phyloP scores from a whole-genome alignment of 2,888 invertebrate species.

The Sarcophaga variegata region DNA sequence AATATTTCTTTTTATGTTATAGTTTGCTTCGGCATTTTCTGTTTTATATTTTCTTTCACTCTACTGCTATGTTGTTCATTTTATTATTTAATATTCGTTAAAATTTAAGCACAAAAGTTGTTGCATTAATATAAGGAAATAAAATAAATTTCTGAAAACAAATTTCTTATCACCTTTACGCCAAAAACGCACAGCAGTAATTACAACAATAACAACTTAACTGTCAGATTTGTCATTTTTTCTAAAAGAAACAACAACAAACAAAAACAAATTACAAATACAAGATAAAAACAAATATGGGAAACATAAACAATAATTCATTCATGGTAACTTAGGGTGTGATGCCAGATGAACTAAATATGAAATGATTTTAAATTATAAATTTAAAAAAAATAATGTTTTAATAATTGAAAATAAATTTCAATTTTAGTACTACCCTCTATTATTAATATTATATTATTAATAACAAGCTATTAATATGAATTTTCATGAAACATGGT shows the following conservation, averaged over 20 bases:
- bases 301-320: constrained; percentile 20
- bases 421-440: too few relatives aligned
- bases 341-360: constrained; percentile 26
- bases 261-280: constrained; percentile 25
- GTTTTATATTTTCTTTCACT: constrained; percentile 11
- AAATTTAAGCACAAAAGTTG: background rate
- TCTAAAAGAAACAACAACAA: constrained; percentile 27
- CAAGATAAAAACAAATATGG: background rate
- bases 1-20: constrained; percentile 15
- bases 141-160: background rate
- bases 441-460: too few relatives aligned
- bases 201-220: constrained; percentile 34
- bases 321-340: background rate
- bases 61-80: background rate
- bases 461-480: background rate
- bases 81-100: background rate
- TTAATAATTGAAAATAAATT: too few relatives aligned
- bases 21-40: constrained; percentile 28
- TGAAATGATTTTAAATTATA: background rate
- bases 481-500: background rate
- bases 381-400: too few relatives aligned
- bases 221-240: constrained; percentile 46
- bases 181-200: constrained; percentile 34
- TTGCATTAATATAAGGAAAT: background rate
- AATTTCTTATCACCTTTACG: constrained; percentile 8